Evolutionary conservation across 2,888 invertebrate genomes (phyloP), one percentile per base, ranked within the genome.

Genomic region (Rhodophaea formosa): DNA sequence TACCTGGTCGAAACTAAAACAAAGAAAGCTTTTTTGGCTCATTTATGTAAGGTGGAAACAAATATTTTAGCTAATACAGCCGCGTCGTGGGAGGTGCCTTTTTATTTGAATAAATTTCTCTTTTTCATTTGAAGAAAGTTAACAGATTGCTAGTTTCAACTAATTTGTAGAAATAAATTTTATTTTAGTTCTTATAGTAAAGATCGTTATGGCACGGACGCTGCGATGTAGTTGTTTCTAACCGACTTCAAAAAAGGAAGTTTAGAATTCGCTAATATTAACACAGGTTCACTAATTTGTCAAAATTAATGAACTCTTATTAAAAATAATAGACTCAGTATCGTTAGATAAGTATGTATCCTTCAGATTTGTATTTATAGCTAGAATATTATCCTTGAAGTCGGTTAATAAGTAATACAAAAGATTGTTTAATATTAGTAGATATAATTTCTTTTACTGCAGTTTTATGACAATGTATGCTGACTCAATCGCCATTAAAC

Each of bases 161-260:
- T 59, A 55, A 57, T 62, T 62, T 59, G 32, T 52, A 58, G 58
- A 44, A 58, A 55, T 59, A 53, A 57, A 54, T 47, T 56, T 61
- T 57, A 52, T 35, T 60, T 65, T 68, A 57, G 56, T 59, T 59
- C 59, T 59, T 53, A n/a, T n/a, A n/a, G 58, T 62, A 73, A 81
- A 82, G 85, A 86, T 80, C 87, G 86, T 86, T 65, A 83, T 84
- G 86, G 86, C 83, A 84, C 23, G 46, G 45, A 46, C 80, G 62
- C 66, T 60, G 65, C 65, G 61, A 61, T 16, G 14, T 60, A 46
- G 45, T 23, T 29, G 12, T 39, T 39, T 39, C n/a, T 39, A n/a
- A 12, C 39, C n/a, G 39, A 23, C 23, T 23, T 23, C 23, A 23
- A 23, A 23, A 23, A n/a, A 23, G 2, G 23, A 23, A 23, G 23